Base-by-base conservation (phyloP, 2,797 vertebrate species). In the Sebastes glaucus region DNA sequence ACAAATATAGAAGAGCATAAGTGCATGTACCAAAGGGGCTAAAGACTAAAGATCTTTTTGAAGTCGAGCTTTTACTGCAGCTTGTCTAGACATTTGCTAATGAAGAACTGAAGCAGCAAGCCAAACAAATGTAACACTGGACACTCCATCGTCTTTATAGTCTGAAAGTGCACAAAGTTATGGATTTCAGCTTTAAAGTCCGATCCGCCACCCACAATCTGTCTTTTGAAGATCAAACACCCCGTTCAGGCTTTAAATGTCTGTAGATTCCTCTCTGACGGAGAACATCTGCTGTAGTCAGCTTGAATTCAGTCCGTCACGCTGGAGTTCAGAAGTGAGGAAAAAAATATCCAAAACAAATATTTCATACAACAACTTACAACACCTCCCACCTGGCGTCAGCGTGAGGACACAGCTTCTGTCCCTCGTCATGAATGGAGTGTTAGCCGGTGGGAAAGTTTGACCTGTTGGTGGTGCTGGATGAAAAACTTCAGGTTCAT, bases 261-360 rank as follows among this genome's bases (percentile, higher is more conserved):
- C 42, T 72, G 28, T 30, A 73, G 68, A 77, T 61, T 71, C 22
- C 27, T 82, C 64, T 6, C 73, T 72, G 73, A 80, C n/a, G 23
- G 61, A 68, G 57, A 78, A 68, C 68, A 78, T 78, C 64, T 80
- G 69, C 52, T 32, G 11, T 8, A 25, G 63, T 69, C 20, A 11
- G 33, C 22, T 67, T 1, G 5, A 27, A 28, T 59, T 53, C 52
- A 32, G 27, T 9, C 10, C 1, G 1, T 28, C 13, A 49, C 42
- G 16, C 42, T 49, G 16, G 38, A 0, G 27, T 20, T 11, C 5
- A 11, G 2, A 42, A 11, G n/a, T 28, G 23, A 42, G 13, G 2
- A 42, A 32, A 61, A 67, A 27, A 18, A n/a, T 30, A 49, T 70
- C 10, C 42, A 38, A 35, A 52, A 18, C 35, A 66, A 27, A 25